Base-by-base conservation (phyloP, 2,797 vertebrate genomes). In the Loriculus beryllinus region DNA sequence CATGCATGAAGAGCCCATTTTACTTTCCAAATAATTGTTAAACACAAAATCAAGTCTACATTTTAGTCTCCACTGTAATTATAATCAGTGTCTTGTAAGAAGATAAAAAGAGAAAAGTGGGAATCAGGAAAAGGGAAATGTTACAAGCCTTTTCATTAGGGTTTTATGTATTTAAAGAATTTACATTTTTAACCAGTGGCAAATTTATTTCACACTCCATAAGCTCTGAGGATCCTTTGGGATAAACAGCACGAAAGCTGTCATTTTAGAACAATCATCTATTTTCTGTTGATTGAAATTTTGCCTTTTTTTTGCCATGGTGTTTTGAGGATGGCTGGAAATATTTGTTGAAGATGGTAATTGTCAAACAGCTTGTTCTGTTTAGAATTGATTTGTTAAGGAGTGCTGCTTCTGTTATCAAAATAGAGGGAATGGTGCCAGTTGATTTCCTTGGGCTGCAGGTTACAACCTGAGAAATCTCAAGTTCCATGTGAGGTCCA, bases 121-220 rank as follows among this genome's bases (percentile, higher is more conserved):
- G 91, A 96, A 93, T 95, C 87, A 83, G 94, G 93, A 90, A 93
- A 95, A 92, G 94, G 84, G 74, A 96, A 95, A 96, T 45, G 90
- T 95, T 96, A 82, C 78, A 92, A 95, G 93, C 43, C 62, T 82
- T 96, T 95, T 96, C 95, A 93, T 94, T 96, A 94, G 74, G 64
- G 74, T 86, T 95, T 96, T 90, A 80, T 94, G 82, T 95, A 90
- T 96, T 97, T 96, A 96, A 94, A 87, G 94, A 96, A 96, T 96
- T 94, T 97, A 93, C 94, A 95, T 96, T 95, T 97, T 96, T 97
- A 97, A 97, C 95, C 83, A 92, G 80, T 80, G 60, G 93, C 90
- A 93, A 90, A 92, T 95, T 71, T 96, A 83, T 95, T 95, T 94
- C 92, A 43, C 82, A 33, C 84, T 76, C 59, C 91, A 93, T 57